Percentiles rank a stretch among this genome's conserved stretches.
phyloP scores from a whole-genome alignment of 2,113 vertebrate species.

The Ploceus nigricollis region DNA sequence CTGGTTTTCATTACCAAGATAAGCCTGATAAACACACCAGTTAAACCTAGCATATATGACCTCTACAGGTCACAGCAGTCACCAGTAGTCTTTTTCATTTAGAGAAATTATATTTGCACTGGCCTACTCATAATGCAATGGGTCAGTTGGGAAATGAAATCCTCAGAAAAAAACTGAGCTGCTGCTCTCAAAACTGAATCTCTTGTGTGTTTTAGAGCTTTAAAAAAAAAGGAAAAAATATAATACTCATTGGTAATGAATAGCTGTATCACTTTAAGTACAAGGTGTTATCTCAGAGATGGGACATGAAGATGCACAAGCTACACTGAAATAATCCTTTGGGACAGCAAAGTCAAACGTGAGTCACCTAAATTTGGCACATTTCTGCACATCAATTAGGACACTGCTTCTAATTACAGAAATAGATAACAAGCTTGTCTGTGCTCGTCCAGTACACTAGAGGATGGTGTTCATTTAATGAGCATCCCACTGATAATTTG shows the following conservation, averaged over 20 bases:
- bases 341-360: neutral
- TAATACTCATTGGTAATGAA: neutral
- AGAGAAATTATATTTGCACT: slow-evolving; percentile 47
- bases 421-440: slow-evolving; percentile 8
- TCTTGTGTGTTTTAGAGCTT: neutral
- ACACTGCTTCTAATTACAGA: slow-evolving; percentile 7
- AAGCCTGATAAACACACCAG: neutral
- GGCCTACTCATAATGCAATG: neutral
- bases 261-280: neutral
- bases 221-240: neutral
- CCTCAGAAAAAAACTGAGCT: neutral
- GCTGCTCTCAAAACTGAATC: slow-evolving; percentile 1
- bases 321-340: neutral
- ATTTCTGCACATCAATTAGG: neutral
- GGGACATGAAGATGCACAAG: neutral
- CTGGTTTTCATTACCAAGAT: slow-evolving; percentile 34
- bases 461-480: slow-evolving; percentile 43
- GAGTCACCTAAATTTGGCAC: neutral
- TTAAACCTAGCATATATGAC: slow-evolving; percentile 22
- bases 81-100: slow-evolving; percentile 27
- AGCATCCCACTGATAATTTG: slow-evolving; percentile 51
- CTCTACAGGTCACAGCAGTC: slow-evolving; percentile 14
- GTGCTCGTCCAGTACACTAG: neutral
- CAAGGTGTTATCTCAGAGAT: neutral
- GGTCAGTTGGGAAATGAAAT: neutral